Evolutionary conservation across 2,113 vertebrate species (phyloP).

Genomic region (Odobenus rosmarus): DNA sequence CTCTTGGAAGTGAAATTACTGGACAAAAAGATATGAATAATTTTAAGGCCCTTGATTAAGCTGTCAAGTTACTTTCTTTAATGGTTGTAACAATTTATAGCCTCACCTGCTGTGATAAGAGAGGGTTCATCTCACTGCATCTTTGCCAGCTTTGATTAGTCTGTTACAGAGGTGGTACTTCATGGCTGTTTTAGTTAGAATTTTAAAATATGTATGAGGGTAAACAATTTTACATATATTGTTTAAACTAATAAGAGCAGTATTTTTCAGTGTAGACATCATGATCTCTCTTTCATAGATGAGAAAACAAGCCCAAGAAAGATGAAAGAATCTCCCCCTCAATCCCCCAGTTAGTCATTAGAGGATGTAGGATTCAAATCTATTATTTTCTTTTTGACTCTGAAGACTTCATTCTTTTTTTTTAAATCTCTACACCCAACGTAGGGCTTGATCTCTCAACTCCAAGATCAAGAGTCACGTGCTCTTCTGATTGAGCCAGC

Average conservation of each 20-base stretch:
- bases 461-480: not conserved
- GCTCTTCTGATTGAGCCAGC: not conserved
- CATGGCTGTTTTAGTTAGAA: not conserved
- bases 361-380: not conserved
- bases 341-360: not conserved
- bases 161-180: not conserved
- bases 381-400: not conserved
- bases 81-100: not conserved
- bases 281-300: not conserved
- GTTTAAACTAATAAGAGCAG: not conserved
- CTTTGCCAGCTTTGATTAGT: not conserved
- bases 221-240: not conserved
- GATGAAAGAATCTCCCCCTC: not conserved
- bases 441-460: not conserved
- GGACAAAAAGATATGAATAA: not conserved
- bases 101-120: not conserved
- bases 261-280: not conserved
- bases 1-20: not conserved
- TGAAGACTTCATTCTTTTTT: not conserved
- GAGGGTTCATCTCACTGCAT: not conserved
- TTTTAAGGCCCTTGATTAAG: not conserved
- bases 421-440: not conserved
- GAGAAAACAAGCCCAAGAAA: not conserved
- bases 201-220: not conserved
- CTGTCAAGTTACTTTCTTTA: not conserved